These are phyloP conservation scores for Dendroctonus ponderosae DNA, from an alignment of 1,140 invertebrate genomes.

Conservation along the genomic window DNA sequence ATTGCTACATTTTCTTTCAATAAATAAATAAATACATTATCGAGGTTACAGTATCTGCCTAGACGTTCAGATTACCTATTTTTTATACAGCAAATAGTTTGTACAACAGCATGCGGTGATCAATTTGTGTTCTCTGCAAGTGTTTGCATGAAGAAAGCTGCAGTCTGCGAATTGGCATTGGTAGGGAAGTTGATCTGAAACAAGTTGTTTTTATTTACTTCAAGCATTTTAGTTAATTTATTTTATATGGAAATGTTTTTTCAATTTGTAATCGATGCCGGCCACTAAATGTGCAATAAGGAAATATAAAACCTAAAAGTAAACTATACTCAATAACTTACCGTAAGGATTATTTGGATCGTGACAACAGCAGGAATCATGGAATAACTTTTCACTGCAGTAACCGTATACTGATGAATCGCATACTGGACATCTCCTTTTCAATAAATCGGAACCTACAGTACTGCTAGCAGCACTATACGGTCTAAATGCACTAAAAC, in stretches of 20 bases:
- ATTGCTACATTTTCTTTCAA: constrained; percentile 2
- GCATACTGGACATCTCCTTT: constrained; percentile 63
- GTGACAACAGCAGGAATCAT: constrained; percentile 73
- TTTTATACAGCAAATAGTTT: constrained; percentile 45
- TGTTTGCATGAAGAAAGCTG: constrained; percentile 70
- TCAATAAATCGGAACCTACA: not conserved
- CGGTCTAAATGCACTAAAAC: constrained; percentile 14
- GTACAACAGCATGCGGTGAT: constrained; percentile 73
- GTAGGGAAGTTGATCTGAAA: constrained; percentile 54
- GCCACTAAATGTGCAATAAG: too few relatives aligned
- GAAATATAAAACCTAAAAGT: too few relatives aligned
- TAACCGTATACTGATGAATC: constrained; percentile 74
- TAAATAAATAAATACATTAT: constrained; percentile 29
- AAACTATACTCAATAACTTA: constrained; percentile 44
- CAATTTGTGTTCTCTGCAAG: constrained; percentile 67
- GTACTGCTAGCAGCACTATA: not conserved
- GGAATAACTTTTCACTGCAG: constrained; percentile 69
- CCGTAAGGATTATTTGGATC: constrained; percentile 56
- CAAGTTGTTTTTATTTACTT: not conserved
- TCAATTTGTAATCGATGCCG: too few relatives aligned
- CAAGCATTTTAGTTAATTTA: too few relatives aligned
- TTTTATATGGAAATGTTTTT: too few relatives aligned
- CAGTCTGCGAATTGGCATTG: constrained; percentile 68
- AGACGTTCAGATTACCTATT: constrained; percentile 31
- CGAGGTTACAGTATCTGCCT: not conserved